phyloP scores from a whole-genome alignment of 2,888 invertebrate species.

The Tachina grossa region DNA sequence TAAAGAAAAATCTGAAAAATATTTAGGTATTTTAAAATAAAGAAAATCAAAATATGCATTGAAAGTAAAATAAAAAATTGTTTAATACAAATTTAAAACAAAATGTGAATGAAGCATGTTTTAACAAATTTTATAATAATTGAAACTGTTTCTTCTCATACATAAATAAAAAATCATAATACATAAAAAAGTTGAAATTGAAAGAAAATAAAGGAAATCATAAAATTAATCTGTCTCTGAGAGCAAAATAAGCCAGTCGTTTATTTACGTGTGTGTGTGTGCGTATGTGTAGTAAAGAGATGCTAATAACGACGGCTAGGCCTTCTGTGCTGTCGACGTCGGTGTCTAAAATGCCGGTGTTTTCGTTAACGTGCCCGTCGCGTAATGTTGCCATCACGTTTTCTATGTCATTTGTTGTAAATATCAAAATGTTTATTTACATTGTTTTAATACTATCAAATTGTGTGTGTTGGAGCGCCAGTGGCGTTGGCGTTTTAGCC shows the following conservation, averaged over 20 bases:
- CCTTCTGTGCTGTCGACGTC: slow-evolving; percentile 42
- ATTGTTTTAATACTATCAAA: slow-evolving; percentile 65
- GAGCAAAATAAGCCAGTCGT: slow-evolving; percentile 35
- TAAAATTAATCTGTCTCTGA: slow-evolving; percentile 56
- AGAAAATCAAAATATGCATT: slow-evolving; percentile 27
- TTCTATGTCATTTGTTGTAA: slow-evolving; percentile 67
- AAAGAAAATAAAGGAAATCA: slow-evolving; percentile 56
- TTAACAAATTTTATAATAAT: not conserved
- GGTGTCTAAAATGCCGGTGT: slow-evolving; percentile 66
- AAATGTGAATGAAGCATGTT: slow-evolving; percentile 3
- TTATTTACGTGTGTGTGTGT: slow-evolving; percentile 25
- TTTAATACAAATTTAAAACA: slow-evolving; percentile 3
- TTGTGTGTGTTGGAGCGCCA: slow-evolving; percentile 44
- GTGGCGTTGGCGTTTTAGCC: slow-evolving; percentile 34
- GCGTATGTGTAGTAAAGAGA: slow-evolving; percentile 37
- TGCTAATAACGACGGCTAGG: slow-evolving; percentile 59
- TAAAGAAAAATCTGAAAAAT: slow-evolving; percentile 34
- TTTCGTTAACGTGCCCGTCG: slow-evolving; percentile 47
- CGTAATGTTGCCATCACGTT: slow-evolving; percentile 67
- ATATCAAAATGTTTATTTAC: slow-evolving; percentile 68
- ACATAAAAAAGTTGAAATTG: slow-evolving; percentile 41
- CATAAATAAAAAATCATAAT: slow-evolving; percentile 34
- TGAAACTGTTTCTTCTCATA: slow-evolving; percentile 8
- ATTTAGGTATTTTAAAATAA: slow-evolving; percentile 32
- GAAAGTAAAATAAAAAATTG: slow-evolving; percentile 28